Conservation (phyloP, 2,113 vertebrate genomes). For the Cranoglanis bouderius region DNA sequence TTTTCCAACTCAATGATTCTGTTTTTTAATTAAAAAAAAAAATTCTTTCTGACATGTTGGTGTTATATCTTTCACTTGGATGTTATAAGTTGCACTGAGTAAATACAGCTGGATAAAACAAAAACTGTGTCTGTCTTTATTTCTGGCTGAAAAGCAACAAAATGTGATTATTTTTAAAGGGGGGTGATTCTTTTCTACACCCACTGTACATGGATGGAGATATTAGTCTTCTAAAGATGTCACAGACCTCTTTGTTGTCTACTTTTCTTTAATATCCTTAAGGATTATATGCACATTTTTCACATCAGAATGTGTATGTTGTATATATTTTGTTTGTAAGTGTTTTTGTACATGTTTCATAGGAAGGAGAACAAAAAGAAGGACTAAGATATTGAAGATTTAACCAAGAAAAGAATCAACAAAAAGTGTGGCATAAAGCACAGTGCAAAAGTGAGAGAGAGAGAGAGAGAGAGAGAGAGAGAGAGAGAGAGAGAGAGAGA, state of each 20-base stretch:
- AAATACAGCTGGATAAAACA: too few species aligned
- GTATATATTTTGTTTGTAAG: not conserved
- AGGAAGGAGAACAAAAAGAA: conserved; percentile 12
- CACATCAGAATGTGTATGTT: not conserved
- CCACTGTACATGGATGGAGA: not conserved
- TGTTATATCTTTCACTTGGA: too few species aligned
- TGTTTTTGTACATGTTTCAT: not conserved
- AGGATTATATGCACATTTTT: not conserved
- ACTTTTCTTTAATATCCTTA: not conserved
- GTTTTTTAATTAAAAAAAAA: too few species aligned
- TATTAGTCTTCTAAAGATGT: not conserved
- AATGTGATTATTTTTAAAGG: too few species aligned
- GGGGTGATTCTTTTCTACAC: too few species aligned
- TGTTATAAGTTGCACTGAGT: too few species aligned
- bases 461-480: conserved; percentile 41
- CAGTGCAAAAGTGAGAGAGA: conserved; percentile 11
- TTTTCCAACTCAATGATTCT: too few species aligned
- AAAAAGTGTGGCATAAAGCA: conserved; percentile 37
- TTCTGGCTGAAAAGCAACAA: too few species aligned
- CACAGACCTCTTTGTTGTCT: not conserved
- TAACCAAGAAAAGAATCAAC: conserved; percentile 22
- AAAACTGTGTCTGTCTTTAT: too few species aligned
- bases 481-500: conserved; percentile 35
- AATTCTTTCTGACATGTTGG: too few species aligned
- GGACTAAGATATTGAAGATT: conserved; percentile 2